Evolutionary conservation across 2,797 vertebrate species (phyloP), one percentile per base, ranked within the genome.

Genomic region (Podarcis lilfordi): DNA sequence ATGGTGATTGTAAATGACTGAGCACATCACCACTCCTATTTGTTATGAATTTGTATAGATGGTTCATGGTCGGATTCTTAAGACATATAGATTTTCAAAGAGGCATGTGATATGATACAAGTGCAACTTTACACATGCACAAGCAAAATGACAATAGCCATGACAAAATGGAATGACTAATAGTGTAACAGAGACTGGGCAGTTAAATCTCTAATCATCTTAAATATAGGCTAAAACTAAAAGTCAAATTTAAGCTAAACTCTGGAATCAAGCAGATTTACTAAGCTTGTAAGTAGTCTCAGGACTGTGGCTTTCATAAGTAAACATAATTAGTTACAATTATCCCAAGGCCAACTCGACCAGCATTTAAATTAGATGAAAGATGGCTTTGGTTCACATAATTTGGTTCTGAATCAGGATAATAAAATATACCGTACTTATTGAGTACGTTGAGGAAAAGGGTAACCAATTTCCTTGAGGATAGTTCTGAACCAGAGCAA

Each of bases 381-480:
- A 90, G 72, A 93, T 93, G 93, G 91, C 94, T 92, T 85, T 93
- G 86, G 80, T 92, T 93, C 88, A 91, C 78, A 77, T 89, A 94
- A 95, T 93, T 92, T 94, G 89, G 89, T 93, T 93, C 91, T 95
- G 89, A 95, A 94, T 90, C 86, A 84, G 89, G 80, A 93, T 92
- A 94, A 92, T 94, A 94, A 95, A 95, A 92, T 93, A 91, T 92
- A 93, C 83, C 93, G 91, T 92, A 93, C 83, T 93, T 82, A 80
- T 86, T 86, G 88, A 93, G 69, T 50, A 85, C 13, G 81, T 15
- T 74, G 75, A 76, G n/a, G 50, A 32, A 71, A 86, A 80, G 45
- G 35, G 25, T 17, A 76, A 81, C 61, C 13, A 5, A 89, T 76
- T 92, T 92, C 92, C 90, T 90, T 92, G 89, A 92, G 91, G 84